Evolutionary conservation across 2,888 invertebrate genomes (phyloP).

Genomic region (Leptinotarsa juncta): DNA sequence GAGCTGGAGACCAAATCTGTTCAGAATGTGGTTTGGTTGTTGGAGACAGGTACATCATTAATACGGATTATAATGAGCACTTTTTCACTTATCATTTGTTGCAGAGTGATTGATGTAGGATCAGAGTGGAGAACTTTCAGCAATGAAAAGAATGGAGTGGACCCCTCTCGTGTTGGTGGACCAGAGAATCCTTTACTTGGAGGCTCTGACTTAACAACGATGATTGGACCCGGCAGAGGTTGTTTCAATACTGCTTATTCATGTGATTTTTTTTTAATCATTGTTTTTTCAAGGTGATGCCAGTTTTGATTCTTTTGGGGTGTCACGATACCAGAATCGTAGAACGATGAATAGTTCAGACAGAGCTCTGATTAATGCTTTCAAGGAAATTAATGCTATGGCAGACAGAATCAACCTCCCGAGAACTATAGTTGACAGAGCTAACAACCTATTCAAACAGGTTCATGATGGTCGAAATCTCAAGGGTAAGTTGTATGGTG

Average conservation of each 20-base stretch:
- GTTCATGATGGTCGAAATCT: conserved; percentile 96
- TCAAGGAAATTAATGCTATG: conserved; percentile 97
- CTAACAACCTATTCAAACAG: conserved; percentile 97
- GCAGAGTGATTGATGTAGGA: conserved; percentile 98
- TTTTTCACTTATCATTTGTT: conserved; percentile 43
- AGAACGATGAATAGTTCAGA: conserved; percentile 93
- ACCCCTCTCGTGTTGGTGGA: conserved; percentile 99
- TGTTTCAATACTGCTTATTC: conserved; percentile 15
- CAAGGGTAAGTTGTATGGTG: conserved; percentile 72
- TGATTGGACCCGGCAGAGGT: conserved; percentile 81
- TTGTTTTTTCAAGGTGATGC: conserved; percentile 71
- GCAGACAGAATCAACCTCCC: conserved; percentile 97
- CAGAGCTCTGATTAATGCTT: conserved; percentile 93
- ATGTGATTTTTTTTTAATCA: neutral
- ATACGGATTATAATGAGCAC: neutral
- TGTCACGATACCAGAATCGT: conserved; percentile 80
- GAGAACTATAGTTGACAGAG: conserved; percentile 95
- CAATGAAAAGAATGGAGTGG: conserved; percentile 96
- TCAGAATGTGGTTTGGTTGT: conserved; percentile 99
- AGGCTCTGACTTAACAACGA: conserved; percentile 96
- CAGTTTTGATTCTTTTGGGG: conserved; percentile 89
- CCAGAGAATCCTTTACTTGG: conserved; percentile 97
- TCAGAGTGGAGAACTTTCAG: conserved; percentile 99
- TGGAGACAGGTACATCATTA: conserved; percentile 84
- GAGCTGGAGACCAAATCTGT: conserved; percentile 99